Evolutionary conservation across 1,140 invertebrate genomes (phyloP).

Genomic region (Cydia splendana): DNA sequence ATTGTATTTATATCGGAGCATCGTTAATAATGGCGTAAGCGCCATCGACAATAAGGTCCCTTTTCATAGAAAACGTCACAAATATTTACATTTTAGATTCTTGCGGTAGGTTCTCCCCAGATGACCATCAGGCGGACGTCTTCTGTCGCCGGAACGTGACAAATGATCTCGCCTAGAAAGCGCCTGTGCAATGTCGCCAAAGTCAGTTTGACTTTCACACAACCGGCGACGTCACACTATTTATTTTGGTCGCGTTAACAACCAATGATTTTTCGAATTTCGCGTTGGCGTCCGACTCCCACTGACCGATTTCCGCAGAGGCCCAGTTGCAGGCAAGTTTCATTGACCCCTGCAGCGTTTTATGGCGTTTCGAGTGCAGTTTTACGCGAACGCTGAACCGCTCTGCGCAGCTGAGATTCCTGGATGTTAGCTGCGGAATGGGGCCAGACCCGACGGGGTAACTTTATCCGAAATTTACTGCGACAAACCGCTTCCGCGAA

Average conservation of each 20-base stretch:
- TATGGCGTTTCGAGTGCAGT: slow-evolving; percentile 51
- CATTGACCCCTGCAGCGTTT: slow-evolving; percentile 53
- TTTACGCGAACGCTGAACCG: slow-evolving; percentile 37
- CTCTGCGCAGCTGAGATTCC: slow-evolving; percentile 21
- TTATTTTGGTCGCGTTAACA: slow-evolving; percentile 39
- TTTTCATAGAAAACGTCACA: no score
- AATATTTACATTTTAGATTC: no score
- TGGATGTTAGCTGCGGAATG: slow-evolving; percentile 1
- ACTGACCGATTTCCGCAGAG: slow-evolving; percentile 38
- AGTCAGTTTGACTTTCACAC: slow-evolving; percentile 21
- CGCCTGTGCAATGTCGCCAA: not conserved
- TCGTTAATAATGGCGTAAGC: no score
- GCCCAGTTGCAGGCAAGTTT: slow-evolving; percentile 43
- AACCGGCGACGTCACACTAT: slow-evolving; percentile 27
- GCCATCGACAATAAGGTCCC: no score
- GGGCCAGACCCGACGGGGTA: not conserved
- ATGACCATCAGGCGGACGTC: not conserved
- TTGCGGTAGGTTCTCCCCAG: no score
- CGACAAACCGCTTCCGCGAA: not conserved
- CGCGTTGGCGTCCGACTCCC: slow-evolving; percentile 33
- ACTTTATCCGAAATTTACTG: slow-evolving; percentile 6
- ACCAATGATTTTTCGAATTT: slow-evolving; percentile 27
- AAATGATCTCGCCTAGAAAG: slow-evolving; percentile 18
- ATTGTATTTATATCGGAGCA: no score
- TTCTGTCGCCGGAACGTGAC: slow-evolving; percentile 1